Conservation (phyloP, 2,113 vertebrate species). For the Todiramphus chloris region DNA sequence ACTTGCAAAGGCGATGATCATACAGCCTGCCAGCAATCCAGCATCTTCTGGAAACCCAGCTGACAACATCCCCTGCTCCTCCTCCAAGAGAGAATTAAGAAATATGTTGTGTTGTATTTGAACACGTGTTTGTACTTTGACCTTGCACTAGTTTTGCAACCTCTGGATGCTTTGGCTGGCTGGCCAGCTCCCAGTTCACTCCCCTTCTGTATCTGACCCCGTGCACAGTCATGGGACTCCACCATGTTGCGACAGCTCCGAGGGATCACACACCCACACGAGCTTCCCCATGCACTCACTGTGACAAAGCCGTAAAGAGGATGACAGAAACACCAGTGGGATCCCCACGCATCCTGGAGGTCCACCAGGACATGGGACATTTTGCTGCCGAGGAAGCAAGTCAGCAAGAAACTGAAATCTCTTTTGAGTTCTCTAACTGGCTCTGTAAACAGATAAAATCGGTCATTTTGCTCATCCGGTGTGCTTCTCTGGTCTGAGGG, state of each 20-base stretch:
- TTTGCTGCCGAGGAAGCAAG: fast-evolving
- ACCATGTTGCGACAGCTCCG: background rate
- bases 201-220: background rate
- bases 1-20: no score
- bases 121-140: background rate
- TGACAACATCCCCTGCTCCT: background rate
- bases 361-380: fast-evolving
- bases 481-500: background rate
- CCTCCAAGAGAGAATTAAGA: background rate
- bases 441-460: background rate
- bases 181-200: background rate
- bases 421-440: background rate
- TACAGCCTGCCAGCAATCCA: background rate
- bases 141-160: background rate
- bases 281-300: fast-evolving
- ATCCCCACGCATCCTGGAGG: fast-evolving
- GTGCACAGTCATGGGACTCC: fast-evolving
- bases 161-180: background rate
- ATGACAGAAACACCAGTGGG: background rate
- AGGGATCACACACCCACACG: background rate
- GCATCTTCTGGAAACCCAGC: background rate
- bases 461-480: fast-evolving
- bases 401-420: background rate
- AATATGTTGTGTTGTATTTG: background rate
- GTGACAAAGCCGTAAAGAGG: background rate